phyloP scores from a whole-genome alignment of 2,113 vertebrate species.

The Hemiscyllium ocellatum region DNA sequence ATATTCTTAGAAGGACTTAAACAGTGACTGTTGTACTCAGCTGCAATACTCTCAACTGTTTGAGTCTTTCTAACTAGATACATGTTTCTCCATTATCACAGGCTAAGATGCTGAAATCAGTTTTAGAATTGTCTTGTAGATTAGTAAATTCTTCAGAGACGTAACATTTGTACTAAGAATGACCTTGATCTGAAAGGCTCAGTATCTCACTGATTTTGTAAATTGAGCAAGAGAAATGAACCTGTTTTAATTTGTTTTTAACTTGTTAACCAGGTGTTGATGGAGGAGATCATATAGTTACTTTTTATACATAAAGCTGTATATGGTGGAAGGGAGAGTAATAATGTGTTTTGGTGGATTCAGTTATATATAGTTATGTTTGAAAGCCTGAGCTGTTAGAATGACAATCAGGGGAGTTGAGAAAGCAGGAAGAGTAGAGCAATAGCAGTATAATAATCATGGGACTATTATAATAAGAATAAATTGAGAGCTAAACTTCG shows the following conservation, averaged over 20 bases:
- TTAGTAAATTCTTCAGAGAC: neutral
- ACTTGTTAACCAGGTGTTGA: neutral
- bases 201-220: neutral
- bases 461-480: neutral
- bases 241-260: neutral
- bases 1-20: neutral
- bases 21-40: neutral
- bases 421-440: neutral
- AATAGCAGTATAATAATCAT: neutral
- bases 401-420: neutral
- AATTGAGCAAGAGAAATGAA: neutral
- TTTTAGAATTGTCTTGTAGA: neutral
- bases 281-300: neutral
- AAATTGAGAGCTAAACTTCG: neutral
- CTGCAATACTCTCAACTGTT: neutral
- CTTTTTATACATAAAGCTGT: neutral
- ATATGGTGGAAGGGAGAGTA: neutral
- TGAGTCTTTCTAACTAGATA: neutral
- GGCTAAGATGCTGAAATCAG: neutral
- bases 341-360: neutral
- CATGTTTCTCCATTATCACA: neutral
- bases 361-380: neutral
- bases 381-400: neutral
- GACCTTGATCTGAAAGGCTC: neutral
- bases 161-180: neutral